Conservation (phyloP, 2,113 vertebrate genomes). For the Actenoides lindsayi region DNA sequence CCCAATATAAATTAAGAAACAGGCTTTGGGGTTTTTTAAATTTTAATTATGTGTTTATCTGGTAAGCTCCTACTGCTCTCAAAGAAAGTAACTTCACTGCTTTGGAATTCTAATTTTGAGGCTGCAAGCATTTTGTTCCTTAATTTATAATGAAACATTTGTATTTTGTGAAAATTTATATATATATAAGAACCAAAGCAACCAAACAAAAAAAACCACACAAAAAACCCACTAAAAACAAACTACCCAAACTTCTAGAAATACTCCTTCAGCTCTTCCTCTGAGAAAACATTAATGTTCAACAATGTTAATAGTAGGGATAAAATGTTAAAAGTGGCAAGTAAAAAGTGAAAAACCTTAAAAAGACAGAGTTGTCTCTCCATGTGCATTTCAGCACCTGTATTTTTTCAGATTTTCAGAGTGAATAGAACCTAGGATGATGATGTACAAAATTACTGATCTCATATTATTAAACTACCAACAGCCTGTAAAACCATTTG, state of each 20-base stretch:
- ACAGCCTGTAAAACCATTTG: constrained; percentile 61
- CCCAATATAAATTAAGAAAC: neutral
- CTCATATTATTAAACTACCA: constrained; percentile 70
- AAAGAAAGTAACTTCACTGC: constrained; percentile 61
- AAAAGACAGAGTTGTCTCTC: neutral
- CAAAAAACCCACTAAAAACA: neutral
- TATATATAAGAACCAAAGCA: neutral
- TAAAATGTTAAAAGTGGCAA: constrained; percentile 63
- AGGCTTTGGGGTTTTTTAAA: neutral
- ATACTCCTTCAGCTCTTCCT: constrained; percentile 57
- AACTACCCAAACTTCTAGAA: neutral
- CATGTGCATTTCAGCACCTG: neutral
- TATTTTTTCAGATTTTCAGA: constrained; percentile 37
- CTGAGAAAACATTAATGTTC: constrained; percentile 54
- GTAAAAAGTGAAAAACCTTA: constrained; percentile 60
- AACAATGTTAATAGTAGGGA: constrained; percentile 55
- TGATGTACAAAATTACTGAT: constrained; percentile 57
- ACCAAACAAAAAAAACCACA: neutral
- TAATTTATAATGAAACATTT: constrained; percentile 61
- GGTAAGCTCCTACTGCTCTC: constrained; percentile 58
- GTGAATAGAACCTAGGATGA: neutral
- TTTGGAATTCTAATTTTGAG: constrained; percentile 68
- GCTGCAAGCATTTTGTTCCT: constrained; percentile 60
- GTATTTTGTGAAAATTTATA: constrained; percentile 38
- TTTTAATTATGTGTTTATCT: constrained; percentile 42